phyloP scores from a whole-genome alignment of 2,888 invertebrate species.

The Allophyes oxyacanthae region DNA sequence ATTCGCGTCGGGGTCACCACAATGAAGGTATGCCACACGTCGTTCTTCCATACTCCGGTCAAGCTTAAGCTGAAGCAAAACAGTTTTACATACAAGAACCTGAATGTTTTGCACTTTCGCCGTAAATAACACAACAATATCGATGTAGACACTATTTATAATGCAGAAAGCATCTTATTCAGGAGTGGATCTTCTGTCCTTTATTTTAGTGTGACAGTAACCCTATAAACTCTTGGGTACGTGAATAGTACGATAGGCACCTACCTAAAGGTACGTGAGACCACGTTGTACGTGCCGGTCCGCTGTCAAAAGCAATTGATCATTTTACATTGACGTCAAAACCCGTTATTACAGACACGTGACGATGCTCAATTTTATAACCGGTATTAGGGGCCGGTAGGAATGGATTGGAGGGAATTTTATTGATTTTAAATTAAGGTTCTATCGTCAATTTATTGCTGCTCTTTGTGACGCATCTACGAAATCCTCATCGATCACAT shows the following conservation, averaged over 20 bases:
- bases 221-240: constrained; percentile 33
- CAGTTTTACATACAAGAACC: too few relatives aligned
- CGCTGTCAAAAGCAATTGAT: constrained; percentile 66
- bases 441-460: too few relatives aligned
- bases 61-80: too few relatives aligned
- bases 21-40: too few relatives aligned
- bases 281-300: constrained; percentile 44
- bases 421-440: constrained; percentile 40
- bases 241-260: constrained; percentile 16
- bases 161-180: not conserved
- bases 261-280: constrained; percentile 41
- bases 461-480: too few relatives aligned
- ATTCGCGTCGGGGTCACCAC: too few relatives aligned
- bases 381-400: constrained; percentile 40
- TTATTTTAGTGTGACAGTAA: constrained; percentile 1
- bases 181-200: not conserved
- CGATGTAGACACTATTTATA: too few relatives aligned
- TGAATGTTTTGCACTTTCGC: too few relatives aligned
- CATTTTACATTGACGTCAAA: constrained; percentile 62
- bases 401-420: not conserved
- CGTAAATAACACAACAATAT: too few relatives aligned
- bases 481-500: too few relatives aligned
- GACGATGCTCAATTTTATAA: constrained; percentile 66
- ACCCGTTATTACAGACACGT: constrained; percentile 70
- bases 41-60: too few relatives aligned